phyloP scores from a whole-genome alignment of 2,888 invertebrate genomes.

The Baccha elongata region DNA sequence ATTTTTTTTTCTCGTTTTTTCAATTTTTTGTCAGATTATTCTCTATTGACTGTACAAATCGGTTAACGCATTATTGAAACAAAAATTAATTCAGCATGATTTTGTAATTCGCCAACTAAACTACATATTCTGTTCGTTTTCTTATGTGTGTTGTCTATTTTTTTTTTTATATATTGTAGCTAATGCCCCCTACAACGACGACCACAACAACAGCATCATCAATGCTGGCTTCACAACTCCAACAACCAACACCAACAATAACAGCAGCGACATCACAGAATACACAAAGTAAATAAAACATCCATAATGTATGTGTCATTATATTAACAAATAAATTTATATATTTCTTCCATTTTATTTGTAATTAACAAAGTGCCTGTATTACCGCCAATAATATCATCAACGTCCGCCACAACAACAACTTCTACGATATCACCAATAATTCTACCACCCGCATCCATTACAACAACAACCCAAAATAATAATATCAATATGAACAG shows the following conservation, averaged over 20 bases:
- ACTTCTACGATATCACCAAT: slow-evolving; percentile 74
- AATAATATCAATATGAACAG: slow-evolving; percentile 70
- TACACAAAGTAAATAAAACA: slow-evolving; percentile 71
- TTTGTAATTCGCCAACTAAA: neutral
- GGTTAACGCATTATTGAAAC: no score
- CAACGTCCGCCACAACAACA: slow-evolving; percentile 77
- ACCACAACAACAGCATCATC: slow-evolving; percentile 76
- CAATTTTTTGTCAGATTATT: neutral
- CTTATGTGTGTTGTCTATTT: slow-evolving; percentile 39
- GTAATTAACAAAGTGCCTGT: slow-evolving; percentile 66
- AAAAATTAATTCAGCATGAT: slow-evolving; percentile 18
- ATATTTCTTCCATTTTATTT: slow-evolving; percentile 39
- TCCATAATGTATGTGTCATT: slow-evolving; percentile 5
- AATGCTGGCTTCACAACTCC: slow-evolving; percentile 78
- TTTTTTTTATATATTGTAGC: slow-evolving; percentile 55
- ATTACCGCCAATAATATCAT: slow-evolving; percentile 78
- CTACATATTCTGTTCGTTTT: neutral
- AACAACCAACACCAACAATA: slow-evolving; percentile 74
- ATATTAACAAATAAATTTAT: slow-evolving; percentile 21
- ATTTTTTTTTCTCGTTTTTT: neutral
- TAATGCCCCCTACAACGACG: slow-evolving; percentile 74
- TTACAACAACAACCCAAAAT: slow-evolving; percentile 78
- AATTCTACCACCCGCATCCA: slow-evolving; percentile 76
- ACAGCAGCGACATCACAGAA: slow-evolving; percentile 71
- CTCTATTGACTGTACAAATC: no score